phyloP scores from a whole-genome alignment of 2,888 invertebrate species.

The Sepioteuthis lessoniana region DNA sequence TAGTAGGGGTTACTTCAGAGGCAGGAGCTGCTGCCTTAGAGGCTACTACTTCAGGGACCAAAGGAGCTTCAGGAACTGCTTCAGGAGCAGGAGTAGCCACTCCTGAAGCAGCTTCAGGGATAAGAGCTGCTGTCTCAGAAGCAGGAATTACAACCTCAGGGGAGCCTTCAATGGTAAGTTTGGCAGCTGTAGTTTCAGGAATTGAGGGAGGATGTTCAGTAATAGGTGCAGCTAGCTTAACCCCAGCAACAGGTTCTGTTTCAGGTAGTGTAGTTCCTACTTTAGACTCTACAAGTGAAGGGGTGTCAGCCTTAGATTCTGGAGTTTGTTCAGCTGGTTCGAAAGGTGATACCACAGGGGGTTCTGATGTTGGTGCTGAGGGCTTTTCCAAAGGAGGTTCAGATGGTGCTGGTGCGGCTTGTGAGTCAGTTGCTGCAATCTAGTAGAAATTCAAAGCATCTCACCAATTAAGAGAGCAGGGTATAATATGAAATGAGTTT shows the following conservation, averaged over 20 bases:
- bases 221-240: neutral
- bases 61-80: too few species aligned
- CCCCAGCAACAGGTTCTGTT: neutral
- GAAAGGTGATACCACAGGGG: neutral
- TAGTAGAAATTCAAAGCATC: neutral
- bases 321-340: neutral
- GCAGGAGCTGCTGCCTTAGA: neutral
- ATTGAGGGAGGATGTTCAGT: neutral
- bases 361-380: neutral
- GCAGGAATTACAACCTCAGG: neutral
- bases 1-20: neutral
- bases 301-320: neutral
- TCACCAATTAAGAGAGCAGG: conserved; percentile 8
- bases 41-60: too few species aligned
- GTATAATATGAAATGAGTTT: neutral
- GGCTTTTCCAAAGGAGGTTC: neutral
- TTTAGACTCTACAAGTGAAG: neutral
- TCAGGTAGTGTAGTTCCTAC: neutral
- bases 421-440: neutral
- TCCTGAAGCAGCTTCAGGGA: neutral
- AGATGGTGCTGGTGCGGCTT: neutral
- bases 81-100: neutral
- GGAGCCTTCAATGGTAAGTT: neutral
- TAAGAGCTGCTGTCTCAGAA: neutral
- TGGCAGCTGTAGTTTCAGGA: neutral